These are phyloP conservation scores for Drosophila pallidifrons DNA, from an alignment of 1,140 invertebrate genomes.

Conservation along the genomic window DNA sequence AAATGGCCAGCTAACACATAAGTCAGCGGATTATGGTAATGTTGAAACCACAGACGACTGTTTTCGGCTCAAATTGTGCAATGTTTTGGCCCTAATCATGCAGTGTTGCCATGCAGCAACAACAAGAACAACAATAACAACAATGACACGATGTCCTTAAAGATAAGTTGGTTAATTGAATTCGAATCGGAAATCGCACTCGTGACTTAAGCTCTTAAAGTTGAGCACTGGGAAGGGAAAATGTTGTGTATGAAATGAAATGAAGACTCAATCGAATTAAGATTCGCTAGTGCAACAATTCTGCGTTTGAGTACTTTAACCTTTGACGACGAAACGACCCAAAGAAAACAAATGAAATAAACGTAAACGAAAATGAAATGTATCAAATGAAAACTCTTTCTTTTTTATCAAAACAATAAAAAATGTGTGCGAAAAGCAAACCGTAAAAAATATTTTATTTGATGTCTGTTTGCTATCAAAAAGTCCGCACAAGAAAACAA, in stretches of 20 bases:
- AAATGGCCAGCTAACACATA: slow-evolving; percentile 65
- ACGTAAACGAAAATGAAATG: slow-evolving; percentile 11
- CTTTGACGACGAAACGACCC: background rate
- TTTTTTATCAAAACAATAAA: slow-evolving; percentile 32
- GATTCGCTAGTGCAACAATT: background rate
- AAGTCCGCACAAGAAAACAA: slow-evolving; percentile 18
- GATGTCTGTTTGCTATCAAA: slow-evolving; percentile 28
- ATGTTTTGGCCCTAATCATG: slow-evolving; percentile 48
- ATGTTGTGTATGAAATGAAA: slow-evolving; percentile 10
- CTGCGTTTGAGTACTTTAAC: background rate
- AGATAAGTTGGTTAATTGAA: slow-evolving; percentile 44
- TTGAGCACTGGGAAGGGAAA: background rate
- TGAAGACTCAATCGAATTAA: slow-evolving; percentile 12
- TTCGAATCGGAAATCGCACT: slow-evolving; percentile 11
- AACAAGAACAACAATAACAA: background rate
- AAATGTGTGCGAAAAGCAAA: slow-evolving; percentile 14
- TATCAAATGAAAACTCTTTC: slow-evolving; percentile 20
- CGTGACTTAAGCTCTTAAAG: background rate
- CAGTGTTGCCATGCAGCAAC: background rate
- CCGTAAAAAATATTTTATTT: slow-evolving; percentile 35
- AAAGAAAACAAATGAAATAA: background rate
- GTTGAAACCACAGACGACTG: slow-evolving; percentile 11
- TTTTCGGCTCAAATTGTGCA: slow-evolving; percentile 46
- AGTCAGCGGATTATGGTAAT: slow-evolving; percentile 77
- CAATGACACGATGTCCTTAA: slow-evolving; percentile 32